Evolutionary conservation across 2,888 invertebrate species (phyloP), one percentile per base, ranked within the genome.

Genomic region (Sussaba pulchella): DNA sequence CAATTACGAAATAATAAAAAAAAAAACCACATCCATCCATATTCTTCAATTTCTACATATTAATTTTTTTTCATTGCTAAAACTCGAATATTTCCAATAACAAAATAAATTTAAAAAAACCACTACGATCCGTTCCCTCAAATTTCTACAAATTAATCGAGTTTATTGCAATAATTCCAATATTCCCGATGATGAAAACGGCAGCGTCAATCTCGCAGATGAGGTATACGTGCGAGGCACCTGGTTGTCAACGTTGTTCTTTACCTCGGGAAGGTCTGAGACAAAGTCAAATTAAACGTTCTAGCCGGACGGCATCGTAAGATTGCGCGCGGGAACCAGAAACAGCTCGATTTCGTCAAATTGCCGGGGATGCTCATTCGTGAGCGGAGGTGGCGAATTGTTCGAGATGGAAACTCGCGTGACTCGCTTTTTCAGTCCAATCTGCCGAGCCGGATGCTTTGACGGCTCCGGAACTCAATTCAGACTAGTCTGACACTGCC

Each of bases 241-340:
- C 82, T 89, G 76, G 92, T 94, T 94, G 94, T 94, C 89, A 86
- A 64, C 79, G 52, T 54, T 39, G 63, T 57, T 75, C 88, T n/a
- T 87, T 92, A 94, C 94, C 95, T 93, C 96, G 96, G 96, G 96
- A 96, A 96, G 96, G 96, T 96, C 96, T 96, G 96, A 96, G 96
- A 92, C 93, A 94, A 94, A 95, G 94, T 94, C 93, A 88, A 43
- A 43, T 88, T 80, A 59, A 89, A 95, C 94, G 93, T 94, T 94
- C 96, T 94, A 96, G 96, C 93, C 93, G 96, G 95, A 94, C 94
- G 94, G 94, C 94, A 93, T 94, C 93, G 92, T 93, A 94, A 89
- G 93, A 93, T 94, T 94, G 94, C 94, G 94, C 93, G 93, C 93
- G 95, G 94, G 95, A 95, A 96, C 95, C 95, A 96, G 96, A 95